These are phyloP conservation scores for Styela clava DNA, from an alignment of 23 tunicate species.

Conservation along the genomic window DNA sequence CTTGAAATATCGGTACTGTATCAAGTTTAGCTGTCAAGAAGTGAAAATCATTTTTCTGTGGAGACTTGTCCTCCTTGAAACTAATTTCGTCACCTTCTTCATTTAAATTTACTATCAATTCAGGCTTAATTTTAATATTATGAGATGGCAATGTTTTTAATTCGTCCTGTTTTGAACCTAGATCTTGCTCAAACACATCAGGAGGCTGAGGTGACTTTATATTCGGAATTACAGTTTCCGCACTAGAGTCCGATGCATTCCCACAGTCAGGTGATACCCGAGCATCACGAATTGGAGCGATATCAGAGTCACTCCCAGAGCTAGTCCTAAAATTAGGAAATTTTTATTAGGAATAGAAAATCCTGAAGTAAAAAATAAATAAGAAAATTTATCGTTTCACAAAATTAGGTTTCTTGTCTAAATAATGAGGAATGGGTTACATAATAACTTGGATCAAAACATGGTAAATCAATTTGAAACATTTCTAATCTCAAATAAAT, in stretches of 20 bases:
- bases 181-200: background rate
- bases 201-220: background rate
- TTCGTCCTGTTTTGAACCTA: background rate
- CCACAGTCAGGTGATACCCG: background rate
- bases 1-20: background rate
- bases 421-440: too few relatives aligned
- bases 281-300: background rate
- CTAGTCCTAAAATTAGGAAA: background rate
- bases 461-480: too few relatives aligned
- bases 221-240: background rate
- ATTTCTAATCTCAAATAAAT: too few relatives aligned
- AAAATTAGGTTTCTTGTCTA: too few relatives aligned
- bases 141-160: background rate
- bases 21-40: background rate
- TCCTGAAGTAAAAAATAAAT: too few relatives aligned
- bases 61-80: too few relatives aligned
- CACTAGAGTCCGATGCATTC: background rate
- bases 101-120: too few relatives aligned
- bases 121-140: background rate
- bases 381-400: too few relatives aligned
- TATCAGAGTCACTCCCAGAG: background rate
- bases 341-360: too few relatives aligned
- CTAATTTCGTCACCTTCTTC: too few relatives aligned
- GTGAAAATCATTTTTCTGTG: background rate
- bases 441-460: too few relatives aligned